Conservation (phyloP, 2,888 invertebrate species). For the Diarsia brunnea region DNA sequence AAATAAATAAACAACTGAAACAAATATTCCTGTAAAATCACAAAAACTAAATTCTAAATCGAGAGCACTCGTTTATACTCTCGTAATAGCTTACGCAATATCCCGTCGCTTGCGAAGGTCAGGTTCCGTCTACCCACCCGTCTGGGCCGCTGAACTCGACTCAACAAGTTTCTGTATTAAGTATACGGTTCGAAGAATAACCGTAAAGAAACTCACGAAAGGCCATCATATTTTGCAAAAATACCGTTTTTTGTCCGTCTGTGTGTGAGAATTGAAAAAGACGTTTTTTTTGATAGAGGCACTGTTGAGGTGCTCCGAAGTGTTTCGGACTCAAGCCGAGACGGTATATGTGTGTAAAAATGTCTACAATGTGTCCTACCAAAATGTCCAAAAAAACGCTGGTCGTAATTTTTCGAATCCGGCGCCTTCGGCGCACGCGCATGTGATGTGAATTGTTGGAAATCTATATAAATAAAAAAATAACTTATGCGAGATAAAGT, state of each 20-base stretch:
- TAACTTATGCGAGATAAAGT: no score
- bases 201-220: background rate
- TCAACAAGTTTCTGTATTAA: conserved; percentile 3
- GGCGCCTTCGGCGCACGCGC: background rate
- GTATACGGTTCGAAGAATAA: background rate
- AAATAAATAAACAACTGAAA: background rate
- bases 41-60: background rate
- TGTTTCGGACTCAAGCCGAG: background rate
- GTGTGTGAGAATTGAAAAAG: background rate
- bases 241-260: background rate
- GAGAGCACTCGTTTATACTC: background rate
- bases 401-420: background rate
- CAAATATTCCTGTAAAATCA: background rate
- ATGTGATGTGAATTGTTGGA: background rate
- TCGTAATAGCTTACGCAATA: background rate
- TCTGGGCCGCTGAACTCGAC: background rate
- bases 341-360: background rate
- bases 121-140: background rate
- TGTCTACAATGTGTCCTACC: background rate
- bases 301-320: background rate
- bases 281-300: background rate
- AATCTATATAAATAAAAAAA: no score
- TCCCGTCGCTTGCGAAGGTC: background rate
- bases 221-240: background rate
- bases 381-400: background rate